These are phyloP conservation scores for Cancer borealis DNA, from an alignment of 2,888 invertebrate genomes.

Conservation along the genomic window DNA sequence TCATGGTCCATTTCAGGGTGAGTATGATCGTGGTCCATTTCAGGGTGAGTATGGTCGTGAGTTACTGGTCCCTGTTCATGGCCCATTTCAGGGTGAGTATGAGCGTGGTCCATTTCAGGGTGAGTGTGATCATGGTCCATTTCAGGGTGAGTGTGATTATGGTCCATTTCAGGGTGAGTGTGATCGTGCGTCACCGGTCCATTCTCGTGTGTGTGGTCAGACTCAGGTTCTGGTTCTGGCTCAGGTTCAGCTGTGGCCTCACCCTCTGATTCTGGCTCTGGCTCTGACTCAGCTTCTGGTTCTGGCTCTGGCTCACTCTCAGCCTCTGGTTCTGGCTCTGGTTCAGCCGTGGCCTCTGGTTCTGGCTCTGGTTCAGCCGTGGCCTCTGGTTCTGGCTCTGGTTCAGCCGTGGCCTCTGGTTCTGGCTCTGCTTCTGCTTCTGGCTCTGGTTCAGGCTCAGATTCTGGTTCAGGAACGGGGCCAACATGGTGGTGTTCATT, in stretches of 20 bases:
- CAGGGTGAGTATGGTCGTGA: background rate
- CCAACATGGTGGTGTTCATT: slow-evolving; percentile 55
- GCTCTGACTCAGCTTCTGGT: background rate
- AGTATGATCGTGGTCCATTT: background rate
- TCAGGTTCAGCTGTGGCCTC: slow-evolving; percentile 21
- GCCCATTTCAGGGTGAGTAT: slow-evolving; percentile 8
- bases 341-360: background rate
- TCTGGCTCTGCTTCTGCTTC: slow-evolving; percentile 52
- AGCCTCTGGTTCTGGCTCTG: slow-evolving; percentile 45
- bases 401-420: background rate
- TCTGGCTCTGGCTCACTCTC: background rate
- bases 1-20: background rate
- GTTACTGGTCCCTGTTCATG: background rate
- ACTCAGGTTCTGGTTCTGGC: background rate
- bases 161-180: slow-evolving; percentile 7
- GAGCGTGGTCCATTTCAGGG: background rate
- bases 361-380: slow-evolving; percentile 31
- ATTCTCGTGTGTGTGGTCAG: background rate
- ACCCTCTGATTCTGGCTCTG: background rate
- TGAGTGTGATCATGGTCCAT: background rate
- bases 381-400: background rate
- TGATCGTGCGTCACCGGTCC: background rate
- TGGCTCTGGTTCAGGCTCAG: slow-evolving; percentile 49
- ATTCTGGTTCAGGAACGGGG: slow-evolving; percentile 44
- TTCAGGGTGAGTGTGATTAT: background rate